phyloP scores from a whole-genome alignment of 2,797 vertebrate genomes.

The Crypturellus tataupa region DNA sequence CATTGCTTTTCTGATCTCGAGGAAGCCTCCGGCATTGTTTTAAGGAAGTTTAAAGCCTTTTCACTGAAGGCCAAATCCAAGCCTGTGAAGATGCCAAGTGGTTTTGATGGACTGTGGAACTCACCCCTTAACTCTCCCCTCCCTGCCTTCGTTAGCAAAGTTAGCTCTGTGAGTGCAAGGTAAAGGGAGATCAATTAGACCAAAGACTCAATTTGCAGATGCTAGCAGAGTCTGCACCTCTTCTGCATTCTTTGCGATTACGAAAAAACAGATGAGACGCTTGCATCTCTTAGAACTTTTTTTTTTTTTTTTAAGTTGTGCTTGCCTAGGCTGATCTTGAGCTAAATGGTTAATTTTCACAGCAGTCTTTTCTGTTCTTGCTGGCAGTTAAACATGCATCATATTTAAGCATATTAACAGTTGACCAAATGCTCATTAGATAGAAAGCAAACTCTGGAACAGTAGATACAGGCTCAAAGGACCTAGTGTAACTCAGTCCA shows the following conservation, averaged over 20 bases:
- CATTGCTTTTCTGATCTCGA: neutral
- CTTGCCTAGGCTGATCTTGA: neutral
- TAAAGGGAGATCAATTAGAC: neutral
- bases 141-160: too few species aligned
- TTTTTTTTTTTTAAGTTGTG: neutral
- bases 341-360: neutral
- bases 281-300: neutral
- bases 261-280: neutral
- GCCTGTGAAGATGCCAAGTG: neutral
- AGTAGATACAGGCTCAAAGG: neutral
- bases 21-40: neutral
- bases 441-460: neutral
- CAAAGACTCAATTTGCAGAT: neutral
- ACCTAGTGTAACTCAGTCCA: neutral
- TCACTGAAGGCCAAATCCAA: neutral
- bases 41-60: neutral
- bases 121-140: neutral
- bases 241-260: neutral
- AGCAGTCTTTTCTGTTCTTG: neutral
- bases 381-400: neutral
- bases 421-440: neutral
- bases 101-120: neutral
- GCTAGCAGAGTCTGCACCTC: neutral
- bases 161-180: neutral
- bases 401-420: accelerated